Conservation (phyloP, 2,888 invertebrate species). For the Torymus texanus region DNA sequence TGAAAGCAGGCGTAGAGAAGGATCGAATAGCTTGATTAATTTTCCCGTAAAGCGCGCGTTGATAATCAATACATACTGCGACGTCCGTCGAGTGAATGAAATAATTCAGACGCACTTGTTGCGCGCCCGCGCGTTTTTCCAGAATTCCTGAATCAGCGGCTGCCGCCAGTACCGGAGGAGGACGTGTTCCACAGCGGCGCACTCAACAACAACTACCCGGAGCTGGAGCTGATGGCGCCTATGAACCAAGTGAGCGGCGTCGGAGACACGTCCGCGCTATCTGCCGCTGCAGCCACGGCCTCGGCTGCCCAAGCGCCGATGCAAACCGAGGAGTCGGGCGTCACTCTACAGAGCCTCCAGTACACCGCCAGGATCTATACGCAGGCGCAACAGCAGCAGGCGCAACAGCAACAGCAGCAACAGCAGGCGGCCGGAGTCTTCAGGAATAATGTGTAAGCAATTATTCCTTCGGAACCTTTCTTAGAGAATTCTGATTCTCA, state of each 20-base stretch:
- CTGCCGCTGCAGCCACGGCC: background rate
- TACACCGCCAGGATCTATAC: slow-evolving; percentile 73
- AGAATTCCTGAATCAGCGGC: slow-evolving; percentile 78
- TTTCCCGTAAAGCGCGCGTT: background rate
- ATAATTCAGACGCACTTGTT: too few relatives aligned
- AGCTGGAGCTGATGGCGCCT: slow-evolving; percentile 70
- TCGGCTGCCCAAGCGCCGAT: slow-evolving; percentile 28
- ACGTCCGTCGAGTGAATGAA: too few relatives aligned
- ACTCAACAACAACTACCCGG: slow-evolving; percentile 68
- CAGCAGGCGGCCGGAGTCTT: slow-evolving; percentile 59
- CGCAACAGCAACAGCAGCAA: slow-evolving; percentile 48
- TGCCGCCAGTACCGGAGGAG: slow-evolving; percentile 81
- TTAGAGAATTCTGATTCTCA: background rate
- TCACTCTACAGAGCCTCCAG: slow-evolving; percentile 71
- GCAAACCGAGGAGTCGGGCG: slow-evolving; percentile 59
- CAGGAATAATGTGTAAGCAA: slow-evolving; percentile 68
- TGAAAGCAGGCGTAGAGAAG: slow-evolving; percentile 9
- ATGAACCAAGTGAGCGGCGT: slow-evolving; percentile 65
- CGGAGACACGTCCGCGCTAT: slow-evolving; percentile 24
- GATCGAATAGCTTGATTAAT: background rate
- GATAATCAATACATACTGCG: background rate
- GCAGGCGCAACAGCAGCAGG: slow-evolving; percentile 67
- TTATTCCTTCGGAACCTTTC: background rate
- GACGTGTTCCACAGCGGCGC: slow-evolving; percentile 70
- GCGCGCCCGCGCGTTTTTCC: slow-evolving; percentile 56